A percentile compares a stretch with the other conserved stretches of the same genome.
These are phyloP conservation scores for Antigone vipio DNA, from an alignment of 2,113 vertebrate species.

Conservation along the genomic window DNA sequence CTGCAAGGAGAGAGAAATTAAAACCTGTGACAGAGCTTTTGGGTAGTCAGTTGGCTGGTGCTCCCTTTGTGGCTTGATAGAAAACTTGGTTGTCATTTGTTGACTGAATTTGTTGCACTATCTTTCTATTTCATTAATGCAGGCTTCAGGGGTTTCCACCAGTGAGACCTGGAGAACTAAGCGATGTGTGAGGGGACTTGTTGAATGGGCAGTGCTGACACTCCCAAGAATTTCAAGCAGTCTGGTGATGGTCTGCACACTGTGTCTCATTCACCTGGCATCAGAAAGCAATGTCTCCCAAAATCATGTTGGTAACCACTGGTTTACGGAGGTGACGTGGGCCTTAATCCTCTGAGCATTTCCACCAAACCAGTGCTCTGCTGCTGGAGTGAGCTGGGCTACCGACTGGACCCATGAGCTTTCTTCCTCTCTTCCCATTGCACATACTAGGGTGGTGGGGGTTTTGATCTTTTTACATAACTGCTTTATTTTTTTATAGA, in stretches of 20 bases:
- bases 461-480: background rate
- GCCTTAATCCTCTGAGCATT: background rate
- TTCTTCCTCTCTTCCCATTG: background rate
- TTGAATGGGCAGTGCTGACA: background rate
- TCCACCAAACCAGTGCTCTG: background rate
- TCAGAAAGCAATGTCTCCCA: background rate
- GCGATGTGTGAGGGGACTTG: background rate
- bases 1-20: background rate
- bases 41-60: background rate
- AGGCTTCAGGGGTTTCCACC: background rate
- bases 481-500: background rate
- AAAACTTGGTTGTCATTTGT: background rate
- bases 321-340: background rate
- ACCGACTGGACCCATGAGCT: background rate
- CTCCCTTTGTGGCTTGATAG: background rate
- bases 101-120: background rate
- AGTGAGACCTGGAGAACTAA: background rate
- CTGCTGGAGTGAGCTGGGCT: background rate
- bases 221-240: background rate
- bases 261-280: background rate
- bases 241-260: background rate
- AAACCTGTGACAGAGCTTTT: background rate
- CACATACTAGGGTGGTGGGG: background rate
- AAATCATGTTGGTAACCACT: background rate
- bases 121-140: background rate